Conservation (phyloP, 2,888 invertebrate genomes). For the Zaprionus obscuricornis region DNA sequence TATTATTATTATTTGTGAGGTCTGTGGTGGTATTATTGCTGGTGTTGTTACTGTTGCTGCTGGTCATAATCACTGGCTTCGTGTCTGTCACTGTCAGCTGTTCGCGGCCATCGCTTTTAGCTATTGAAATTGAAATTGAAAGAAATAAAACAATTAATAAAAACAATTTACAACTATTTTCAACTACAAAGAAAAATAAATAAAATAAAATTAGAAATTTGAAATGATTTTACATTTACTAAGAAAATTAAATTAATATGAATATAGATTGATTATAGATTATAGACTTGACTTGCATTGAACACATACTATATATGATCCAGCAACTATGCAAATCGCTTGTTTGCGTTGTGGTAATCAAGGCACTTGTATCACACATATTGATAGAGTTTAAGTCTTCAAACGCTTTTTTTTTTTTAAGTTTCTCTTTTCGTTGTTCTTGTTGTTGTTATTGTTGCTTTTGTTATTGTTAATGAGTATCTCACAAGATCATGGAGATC, state of each 20-base stretch:
- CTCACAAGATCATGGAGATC: too few species aligned
- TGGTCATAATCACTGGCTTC: constrained; percentile 77
- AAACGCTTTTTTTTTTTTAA: not conserved
- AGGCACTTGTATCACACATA: constrained; percentile 86
- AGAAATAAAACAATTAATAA: not conserved
- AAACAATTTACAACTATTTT: not conserved
- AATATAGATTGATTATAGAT: too few species aligned
- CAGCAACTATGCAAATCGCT: constrained; percentile 89
- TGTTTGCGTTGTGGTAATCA: constrained; percentile 87
- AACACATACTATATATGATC: constrained; percentile 90
- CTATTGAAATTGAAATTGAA: constrained; percentile 52
- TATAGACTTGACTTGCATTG: too few species aligned
- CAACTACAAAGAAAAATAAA: not conserved
- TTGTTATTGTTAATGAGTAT: too few species aligned
- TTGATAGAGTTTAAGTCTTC: constrained; percentile 38
- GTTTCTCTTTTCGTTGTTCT: not conserved
- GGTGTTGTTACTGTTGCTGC: constrained; percentile 38
- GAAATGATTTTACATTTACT: too few species aligned
- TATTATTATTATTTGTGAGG: constrained; percentile 15
- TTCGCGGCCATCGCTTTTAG: constrained; percentile 83
- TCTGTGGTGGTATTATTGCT: constrained; percentile 59
- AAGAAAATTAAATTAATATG: too few species aligned
- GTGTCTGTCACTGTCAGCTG: constrained; percentile 82
- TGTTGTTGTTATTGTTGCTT: not conserved
- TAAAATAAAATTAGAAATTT: not conserved